Conservation (phyloP, 2,113 vertebrate genomes). For the Dicaeum eximium region DNA sequence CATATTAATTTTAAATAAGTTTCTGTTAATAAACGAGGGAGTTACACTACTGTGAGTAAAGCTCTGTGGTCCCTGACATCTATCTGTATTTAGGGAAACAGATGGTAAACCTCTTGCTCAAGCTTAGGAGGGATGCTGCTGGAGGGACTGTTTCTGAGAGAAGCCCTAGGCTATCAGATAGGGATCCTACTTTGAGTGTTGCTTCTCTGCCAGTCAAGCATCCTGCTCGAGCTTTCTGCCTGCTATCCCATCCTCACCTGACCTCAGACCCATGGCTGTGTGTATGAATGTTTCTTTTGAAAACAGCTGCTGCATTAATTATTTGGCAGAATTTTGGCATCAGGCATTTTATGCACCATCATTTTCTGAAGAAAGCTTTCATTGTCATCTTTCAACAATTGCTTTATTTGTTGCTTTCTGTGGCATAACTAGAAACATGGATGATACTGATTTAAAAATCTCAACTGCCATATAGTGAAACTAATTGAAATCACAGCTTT, state of each 20-base stretch:
- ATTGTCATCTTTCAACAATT: slow-evolving; percentile 58
- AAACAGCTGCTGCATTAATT: slow-evolving; percentile 58
- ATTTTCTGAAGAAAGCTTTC: slow-evolving; percentile 44
- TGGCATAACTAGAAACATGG: not conserved
- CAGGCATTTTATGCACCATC: not conserved
- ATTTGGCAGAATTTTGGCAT: slow-evolving; percentile 51
- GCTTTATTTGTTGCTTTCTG: slow-evolving; percentile 38
- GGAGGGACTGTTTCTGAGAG: not conserved
- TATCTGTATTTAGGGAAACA: not conserved
- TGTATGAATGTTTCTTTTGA: slow-evolving; percentile 52
- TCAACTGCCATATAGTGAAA: not conserved
- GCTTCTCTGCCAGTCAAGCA: not conserved
- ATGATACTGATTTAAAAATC: not conserved
- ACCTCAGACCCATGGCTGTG: not conserved
- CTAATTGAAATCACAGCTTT: not conserved
- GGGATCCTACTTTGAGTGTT: not conserved
- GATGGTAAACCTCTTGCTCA: not conserved
- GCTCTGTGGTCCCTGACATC: not conserved
- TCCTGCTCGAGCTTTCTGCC: not conserved
- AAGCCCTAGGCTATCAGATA: not conserved
- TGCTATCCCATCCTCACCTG: slow-evolving; percentile 14
- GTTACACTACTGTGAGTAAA: not conserved
- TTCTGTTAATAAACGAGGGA: not conserved
- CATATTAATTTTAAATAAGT: not conserved
- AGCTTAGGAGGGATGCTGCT: not conserved